Evolutionary conservation across 1,140 invertebrate genomes (phyloP), one percentile per base, ranked within the genome.

Genomic region (Lethrus apterus): DNA sequence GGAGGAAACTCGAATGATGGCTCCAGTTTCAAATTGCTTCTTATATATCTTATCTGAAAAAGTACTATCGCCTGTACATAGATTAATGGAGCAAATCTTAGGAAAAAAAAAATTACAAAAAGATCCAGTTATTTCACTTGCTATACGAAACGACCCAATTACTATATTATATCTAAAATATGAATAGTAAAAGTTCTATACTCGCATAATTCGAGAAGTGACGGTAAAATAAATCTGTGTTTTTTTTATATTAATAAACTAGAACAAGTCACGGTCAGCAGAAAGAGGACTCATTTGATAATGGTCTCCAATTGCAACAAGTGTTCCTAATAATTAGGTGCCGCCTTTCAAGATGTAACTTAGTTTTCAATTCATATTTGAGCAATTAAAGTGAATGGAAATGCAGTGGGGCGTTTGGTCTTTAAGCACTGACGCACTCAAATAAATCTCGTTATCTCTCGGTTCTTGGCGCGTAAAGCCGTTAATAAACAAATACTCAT

Each of bases 1-100:
- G 35, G 69, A 66, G 15, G 71, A 50, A 14, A 70, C 56, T 23
- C 40, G 21, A 29, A 29, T 29, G 40, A 5, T 29, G 14, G 24
- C 2, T 15, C 21, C 19, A 29, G 29, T 42, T 29, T 15, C 29
- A 42, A 42, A 18, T 4, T 26, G 21, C 10, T 10, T 21, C 24
- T 42, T 42, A 42, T 42, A 42, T 38, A 38, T 38, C 20, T 15
- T 26, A 23, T 23, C 21, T 29, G 40, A 38, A 35, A 48, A 52
- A 48, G 40, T 35, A 47, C 50, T 50, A 46, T 53, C 51, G 43
- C 50, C 48, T 38, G 36, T 30, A 46, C 46, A 52, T 30, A 30
- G 51, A 50, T 53, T 53, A 53, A 53, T 53, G 51, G 51, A 53
- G 51, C 51, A 53, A 47, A 53, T 50, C 51, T 50, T 45, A 20